Base-by-base conservation (phyloP, 2,888 invertebrate species). In the Pristionchus japonicus region DNA sequence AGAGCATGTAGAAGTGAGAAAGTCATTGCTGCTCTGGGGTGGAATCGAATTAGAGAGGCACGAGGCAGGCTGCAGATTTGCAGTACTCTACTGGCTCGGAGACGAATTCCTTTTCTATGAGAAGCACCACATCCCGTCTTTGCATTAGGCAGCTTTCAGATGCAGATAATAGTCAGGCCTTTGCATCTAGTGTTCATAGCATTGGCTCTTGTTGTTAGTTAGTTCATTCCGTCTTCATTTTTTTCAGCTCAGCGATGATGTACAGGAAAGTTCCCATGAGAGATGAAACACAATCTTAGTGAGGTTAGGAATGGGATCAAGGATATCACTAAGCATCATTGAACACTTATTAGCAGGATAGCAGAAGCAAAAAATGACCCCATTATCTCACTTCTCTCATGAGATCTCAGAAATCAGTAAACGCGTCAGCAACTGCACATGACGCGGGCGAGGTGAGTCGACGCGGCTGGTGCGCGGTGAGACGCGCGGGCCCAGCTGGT, bases 401-500 rank as follows among this genome's bases (percentile, higher is more conserved):
- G 31, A 64, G 4, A 17, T 70, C 27, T 1, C 3, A n/a, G 13
- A 74, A 74, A n/a, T n/a, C 40, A 40, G 11, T 6, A 74, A 23
- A n/a, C 20, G 82, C 82, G 82, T n/a, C 47, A 82, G 52, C 82
- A 17, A 47, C 3, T 77, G 6, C 20, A 2, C 67, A 3, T 49
- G 47, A 31, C 82, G 82, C 82, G 31, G 9, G 27, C 31, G 49
- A n/a, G 20, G 47, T 52, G 47, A 80, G 13, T 2, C 23, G 52
- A 27, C 80, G 43, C 80, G 13, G 7, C 13, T 27, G 43, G 0
- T 20, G 52, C 17, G 82, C 3, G 6, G 31, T n/a, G 0, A 27
- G 49, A 82, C 82, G 82, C 80, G 80, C 47, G 47, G 40, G 6
- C 82, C 82, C 49, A 82, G 82, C 82, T 82, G 82, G 82, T 82